Evolutionary conservation across 2,113 vertebrate species (phyloP).

Genomic region (Morone saxatilis): DNA sequence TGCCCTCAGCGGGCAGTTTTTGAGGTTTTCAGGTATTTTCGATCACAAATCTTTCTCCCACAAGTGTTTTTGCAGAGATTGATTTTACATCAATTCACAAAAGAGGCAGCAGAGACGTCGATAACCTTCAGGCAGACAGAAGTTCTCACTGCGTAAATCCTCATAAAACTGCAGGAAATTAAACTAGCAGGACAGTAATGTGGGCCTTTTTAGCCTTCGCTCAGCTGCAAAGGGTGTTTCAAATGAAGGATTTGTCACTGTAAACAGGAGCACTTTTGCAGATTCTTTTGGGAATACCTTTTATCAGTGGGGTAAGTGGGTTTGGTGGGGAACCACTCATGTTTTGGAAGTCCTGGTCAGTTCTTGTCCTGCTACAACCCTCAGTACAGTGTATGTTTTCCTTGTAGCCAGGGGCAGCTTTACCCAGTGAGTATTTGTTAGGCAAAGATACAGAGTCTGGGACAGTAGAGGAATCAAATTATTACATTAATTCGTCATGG

Average conservation of each 20-base stretch:
- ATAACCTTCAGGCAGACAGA: constrained; percentile 36
- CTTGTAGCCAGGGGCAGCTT: background rate
- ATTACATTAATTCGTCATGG: no score
- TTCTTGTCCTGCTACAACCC: background rate
- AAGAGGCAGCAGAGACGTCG: constrained; percentile 14
- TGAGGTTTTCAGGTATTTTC: background rate
- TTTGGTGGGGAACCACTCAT: background rate
- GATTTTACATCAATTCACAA: constrained; percentile 30
- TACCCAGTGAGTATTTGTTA: background rate
- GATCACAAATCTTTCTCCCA: background rate
- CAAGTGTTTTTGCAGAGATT: constrained; percentile 15
- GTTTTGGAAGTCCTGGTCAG: no score
- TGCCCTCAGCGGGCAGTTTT: background rate
- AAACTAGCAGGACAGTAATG: constrained; percentile 7
- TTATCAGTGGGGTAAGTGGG: background rate
- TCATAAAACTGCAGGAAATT: constrained; percentile 52
- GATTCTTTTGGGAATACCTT: background rate
- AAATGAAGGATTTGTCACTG: background rate
- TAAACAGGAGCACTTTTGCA: background rate
- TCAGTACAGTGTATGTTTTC: background rate
- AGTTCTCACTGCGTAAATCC: constrained; percentile 6
- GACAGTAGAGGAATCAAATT: no score
- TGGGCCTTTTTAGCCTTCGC: background rate
- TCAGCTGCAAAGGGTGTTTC: background rate
- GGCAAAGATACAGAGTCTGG: no score